Conservation (phyloP, 1,140 invertebrate genomes). For the Cydia fagiglandana region DNA sequence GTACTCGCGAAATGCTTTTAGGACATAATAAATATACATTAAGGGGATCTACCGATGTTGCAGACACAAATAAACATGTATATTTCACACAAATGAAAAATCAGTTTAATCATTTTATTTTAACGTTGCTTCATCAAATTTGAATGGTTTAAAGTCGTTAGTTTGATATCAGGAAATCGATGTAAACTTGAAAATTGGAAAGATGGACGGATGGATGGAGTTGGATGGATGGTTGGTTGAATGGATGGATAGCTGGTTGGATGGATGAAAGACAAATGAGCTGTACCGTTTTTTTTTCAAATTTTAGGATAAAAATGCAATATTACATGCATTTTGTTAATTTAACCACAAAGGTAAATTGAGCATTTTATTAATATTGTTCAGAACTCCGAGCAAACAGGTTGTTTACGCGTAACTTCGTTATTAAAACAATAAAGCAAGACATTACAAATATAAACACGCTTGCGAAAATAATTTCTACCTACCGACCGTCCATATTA, state of each 20-base stretch:
- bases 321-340: background rate
- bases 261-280: too few species aligned
- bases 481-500: background rate
- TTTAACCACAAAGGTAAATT: slow-evolving; percentile 21
- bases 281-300: background rate
- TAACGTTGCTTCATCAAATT: background rate
- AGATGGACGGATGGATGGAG: too few species aligned
- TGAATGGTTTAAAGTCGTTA: background rate
- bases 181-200: too few species aligned
- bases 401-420: slow-evolving; percentile 12
- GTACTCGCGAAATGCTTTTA: slow-evolving; percentile 20
- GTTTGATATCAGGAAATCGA: too few species aligned
- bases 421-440: slow-evolving; percentile 28
- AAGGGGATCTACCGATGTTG: background rate
- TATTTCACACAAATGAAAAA: background rate
- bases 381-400: slow-evolving; percentile 1
- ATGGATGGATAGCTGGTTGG: too few species aligned
- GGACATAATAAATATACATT: slow-evolving; percentile 22
- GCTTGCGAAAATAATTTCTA: slow-evolving; percentile 7
- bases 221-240: too few species aligned
- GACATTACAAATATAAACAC: background rate
- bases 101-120: background rate
- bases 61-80: too few species aligned
- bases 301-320: background rate
- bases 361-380: slow-evolving; percentile 18